These are phyloP conservation scores for Nomada fabriciana DNA, from an alignment of 2,888 invertebrate species.

Conservation along the genomic window DNA sequence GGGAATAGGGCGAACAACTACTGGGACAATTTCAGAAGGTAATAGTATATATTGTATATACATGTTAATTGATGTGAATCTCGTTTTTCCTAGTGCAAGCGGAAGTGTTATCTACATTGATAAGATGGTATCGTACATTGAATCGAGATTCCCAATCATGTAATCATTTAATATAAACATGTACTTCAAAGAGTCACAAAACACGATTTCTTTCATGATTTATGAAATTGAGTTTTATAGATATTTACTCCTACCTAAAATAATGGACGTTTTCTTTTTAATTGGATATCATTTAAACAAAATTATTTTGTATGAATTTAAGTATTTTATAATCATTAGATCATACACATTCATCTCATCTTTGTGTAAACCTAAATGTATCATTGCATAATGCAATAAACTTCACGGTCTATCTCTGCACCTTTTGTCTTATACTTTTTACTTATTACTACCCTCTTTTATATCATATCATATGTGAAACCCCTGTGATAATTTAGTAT, in stretches of 20 bases:
- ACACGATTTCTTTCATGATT: conserved; percentile 44
- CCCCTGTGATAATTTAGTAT: conserved; percentile 48
- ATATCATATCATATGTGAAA: conserved; percentile 55
- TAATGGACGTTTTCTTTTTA: conserved; percentile 39
- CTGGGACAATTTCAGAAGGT: conserved; percentile 97
- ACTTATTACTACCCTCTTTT: conserved; percentile 69
- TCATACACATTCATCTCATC: conserved; percentile 53
- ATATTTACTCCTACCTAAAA: conserved; percentile 18
- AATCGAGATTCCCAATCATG: conserved; percentile 31
- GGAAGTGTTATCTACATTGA: conserved; percentile 34
- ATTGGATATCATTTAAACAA: conserved; percentile 36
- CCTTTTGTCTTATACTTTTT: conserved; percentile 66
- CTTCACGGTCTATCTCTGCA: conserved; percentile 68
- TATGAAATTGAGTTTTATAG: conserved; percentile 40
- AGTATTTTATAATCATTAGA: conserved; percentile 49
- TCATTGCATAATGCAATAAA: conserved; percentile 74
- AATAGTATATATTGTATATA: conserved; percentile 77
- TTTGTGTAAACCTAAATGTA: conserved; percentile 75
- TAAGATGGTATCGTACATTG: conserved; percentile 32
- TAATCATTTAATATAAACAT: conserved; percentile 44
- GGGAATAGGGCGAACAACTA: conserved; percentile 96
- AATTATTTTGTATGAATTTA: conserved; percentile 46
- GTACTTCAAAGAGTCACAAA: conserved; percentile 27
- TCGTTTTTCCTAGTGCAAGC: conserved; percentile 28
- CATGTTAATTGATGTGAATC: conserved; percentile 35